Conservation (phyloP, 2,113 vertebrate species). For the Gracilinanus agilis region DNA sequence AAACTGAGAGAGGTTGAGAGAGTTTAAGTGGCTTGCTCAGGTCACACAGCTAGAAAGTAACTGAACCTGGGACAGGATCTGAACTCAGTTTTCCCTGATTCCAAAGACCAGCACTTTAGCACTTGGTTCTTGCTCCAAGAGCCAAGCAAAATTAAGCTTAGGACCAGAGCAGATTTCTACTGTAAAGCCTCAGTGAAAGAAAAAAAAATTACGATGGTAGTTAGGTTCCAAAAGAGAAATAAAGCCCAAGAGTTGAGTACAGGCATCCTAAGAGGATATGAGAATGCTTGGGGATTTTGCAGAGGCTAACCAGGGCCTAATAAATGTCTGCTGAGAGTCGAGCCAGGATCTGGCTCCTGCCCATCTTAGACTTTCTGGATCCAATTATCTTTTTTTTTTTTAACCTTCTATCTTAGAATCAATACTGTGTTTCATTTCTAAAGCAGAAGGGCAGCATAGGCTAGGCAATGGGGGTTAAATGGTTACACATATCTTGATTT, state of each 20-base stretch:
- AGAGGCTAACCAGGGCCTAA: constrained; percentile 7
- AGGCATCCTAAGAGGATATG: accelerated
- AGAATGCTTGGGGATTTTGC: not conserved
- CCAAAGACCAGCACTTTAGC: not conserved
- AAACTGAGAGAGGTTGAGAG: not conserved
- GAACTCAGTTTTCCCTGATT: not conserved
- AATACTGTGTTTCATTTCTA: no score
- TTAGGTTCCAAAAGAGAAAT: not conserved
- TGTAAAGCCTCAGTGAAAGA: not conserved
- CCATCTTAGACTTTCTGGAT: not conserved
- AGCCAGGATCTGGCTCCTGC: not conserved
- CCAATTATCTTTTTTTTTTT: no score
- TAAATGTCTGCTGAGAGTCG: not conserved
- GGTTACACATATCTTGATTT: no score
- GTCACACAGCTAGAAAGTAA: not conserved
- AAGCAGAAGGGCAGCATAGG: no score
- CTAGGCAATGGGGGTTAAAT: no score
- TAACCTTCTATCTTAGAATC: no score
- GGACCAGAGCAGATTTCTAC: not conserved
- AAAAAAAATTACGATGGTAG: not conserved
- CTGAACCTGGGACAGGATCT: not conserved
- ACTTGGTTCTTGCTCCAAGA: not conserved
- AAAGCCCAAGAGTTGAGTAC: not conserved
- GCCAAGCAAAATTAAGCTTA: not conserved
- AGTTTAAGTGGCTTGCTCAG: not conserved